Conservation (phyloP, 2,888 invertebrate genomes). For the Drosophila mayaguana region DNA sequence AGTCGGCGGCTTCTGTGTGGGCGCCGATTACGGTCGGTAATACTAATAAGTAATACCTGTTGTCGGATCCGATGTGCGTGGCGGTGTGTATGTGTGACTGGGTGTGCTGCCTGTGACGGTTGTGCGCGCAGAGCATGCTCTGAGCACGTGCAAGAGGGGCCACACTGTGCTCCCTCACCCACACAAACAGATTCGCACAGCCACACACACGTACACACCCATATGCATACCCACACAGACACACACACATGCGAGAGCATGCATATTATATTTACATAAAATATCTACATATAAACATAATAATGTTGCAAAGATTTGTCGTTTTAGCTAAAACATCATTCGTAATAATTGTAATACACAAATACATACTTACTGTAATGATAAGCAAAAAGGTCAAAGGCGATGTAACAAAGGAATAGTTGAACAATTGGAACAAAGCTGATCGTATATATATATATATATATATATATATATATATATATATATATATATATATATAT, state of each 20-base stretch:
- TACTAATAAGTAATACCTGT: constrained; percentile 9
- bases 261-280: constrained; percentile 39
- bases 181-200: background rate
- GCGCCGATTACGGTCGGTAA: constrained; percentile 14
- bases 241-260: constrained; percentile 29
- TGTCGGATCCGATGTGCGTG: constrained; percentile 12
- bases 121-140: constrained; percentile 15
- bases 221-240: constrained; percentile 5
- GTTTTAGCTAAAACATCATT: constrained; percentile 56
- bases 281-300: constrained; percentile 43
- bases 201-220: background rate
- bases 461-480: background rate
- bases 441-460: background rate
- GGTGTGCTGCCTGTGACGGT: constrained; percentile 1
- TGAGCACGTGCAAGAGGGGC: background rate
- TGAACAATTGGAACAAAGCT: constrained; percentile 16
- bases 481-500: background rate
- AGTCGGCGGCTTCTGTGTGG: constrained; percentile 17
- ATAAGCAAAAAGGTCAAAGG: constrained; percentile 39
- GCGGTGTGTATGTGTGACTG: constrained; percentile 15
- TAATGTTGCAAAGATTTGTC: constrained; percentile 57
- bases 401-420: constrained; percentile 13
- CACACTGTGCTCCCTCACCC: background rate
- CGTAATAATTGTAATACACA: constrained; percentile 51
- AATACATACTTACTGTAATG: constrained; percentile 50